phyloP scores from a whole-genome alignment of 2,888 invertebrate species.

The Hyppa rectilinea region DNA sequence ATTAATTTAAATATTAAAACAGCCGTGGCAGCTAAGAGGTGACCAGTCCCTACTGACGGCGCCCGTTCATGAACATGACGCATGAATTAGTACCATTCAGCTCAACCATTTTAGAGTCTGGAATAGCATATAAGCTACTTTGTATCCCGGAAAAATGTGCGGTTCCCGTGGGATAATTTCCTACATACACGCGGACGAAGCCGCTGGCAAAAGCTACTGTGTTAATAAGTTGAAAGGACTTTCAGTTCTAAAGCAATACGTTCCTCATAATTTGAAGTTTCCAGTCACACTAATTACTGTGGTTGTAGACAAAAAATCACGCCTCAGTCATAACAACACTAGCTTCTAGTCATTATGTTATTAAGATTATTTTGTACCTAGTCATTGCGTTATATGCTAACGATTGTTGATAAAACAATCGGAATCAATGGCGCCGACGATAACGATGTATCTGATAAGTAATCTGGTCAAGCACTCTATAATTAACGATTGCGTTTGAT shows the following conservation, averaged over 20 bases:
- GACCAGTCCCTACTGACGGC: too few species aligned
- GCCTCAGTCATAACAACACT: background rate
- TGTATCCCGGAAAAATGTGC: too few species aligned
- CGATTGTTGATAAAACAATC: conserved; percentile 13
- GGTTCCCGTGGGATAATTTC: too few species aligned
- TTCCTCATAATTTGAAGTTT: conserved; percentile 1
- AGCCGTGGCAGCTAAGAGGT: too few species aligned
- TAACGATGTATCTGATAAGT: conserved; percentile 24
- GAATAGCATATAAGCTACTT: too few species aligned
- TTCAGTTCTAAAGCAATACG: background rate
- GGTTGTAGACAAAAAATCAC: conserved; percentile 13
- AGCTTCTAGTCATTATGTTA: conserved; percentile 25
- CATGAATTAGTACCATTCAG: too few species aligned
- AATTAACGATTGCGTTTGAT: conserved; percentile 14
- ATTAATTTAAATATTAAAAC: too few species aligned
- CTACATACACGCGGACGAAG: too few species aligned
- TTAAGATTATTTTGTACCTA: conserved; percentile 31
- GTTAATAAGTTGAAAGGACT: too few species aligned
- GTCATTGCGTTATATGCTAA: conserved; percentile 22
- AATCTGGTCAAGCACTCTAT: conserved; percentile 27
- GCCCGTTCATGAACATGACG: too few species aligned
- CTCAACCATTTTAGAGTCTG: too few species aligned
- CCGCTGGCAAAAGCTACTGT: too few species aligned
- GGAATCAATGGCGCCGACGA: conserved; percentile 20
- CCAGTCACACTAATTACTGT: background rate